A percentile compares a stretch with the other conserved stretches of the same genome.
These are phyloP conservation scores for Plecotus auritus DNA, from an alignment of 2,113 vertebrate genomes.

Conservation along the genomic window DNA sequence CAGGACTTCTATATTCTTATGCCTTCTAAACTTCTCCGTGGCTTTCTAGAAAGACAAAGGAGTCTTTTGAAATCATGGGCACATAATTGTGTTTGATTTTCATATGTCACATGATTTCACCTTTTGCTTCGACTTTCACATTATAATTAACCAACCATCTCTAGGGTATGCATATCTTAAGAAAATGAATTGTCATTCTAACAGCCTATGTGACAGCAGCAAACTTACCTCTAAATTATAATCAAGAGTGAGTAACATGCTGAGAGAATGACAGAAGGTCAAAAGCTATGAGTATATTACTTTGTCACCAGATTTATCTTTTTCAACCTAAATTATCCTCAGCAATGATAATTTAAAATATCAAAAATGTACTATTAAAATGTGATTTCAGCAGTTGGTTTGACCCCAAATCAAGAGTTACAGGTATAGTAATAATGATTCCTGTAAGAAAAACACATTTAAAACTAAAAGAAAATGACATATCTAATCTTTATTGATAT, in stretches of 20 bases:
- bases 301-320: constrained; percentile 22
- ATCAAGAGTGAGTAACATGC: constrained; percentile 39
- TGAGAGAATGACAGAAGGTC: constrained; percentile 42
- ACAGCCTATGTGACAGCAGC: constrained; percentile 48
- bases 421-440: background rate
- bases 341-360: constrained; percentile 53
- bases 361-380: background rate
- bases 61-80: background rate
- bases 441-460: background rate
- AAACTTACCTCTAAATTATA: constrained; percentile 53
- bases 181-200: constrained; percentile 37
- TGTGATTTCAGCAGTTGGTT: background rate
- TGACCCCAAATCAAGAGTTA: background rate
- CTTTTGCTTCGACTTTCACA: constrained; percentile 2
- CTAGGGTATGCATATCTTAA: constrained; percentile 23
- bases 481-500: background rate
- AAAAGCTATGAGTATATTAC: constrained; percentile 34
- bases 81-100: constrained; percentile 35
- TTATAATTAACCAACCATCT: constrained; percentile 55
- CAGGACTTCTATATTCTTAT: background rate
- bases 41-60: constrained; percentile 15
- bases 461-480: background rate
- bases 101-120: constrained; percentile 12
- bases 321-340: constrained; percentile 59
- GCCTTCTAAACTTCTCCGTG: background rate